phyloP scores from a whole-genome alignment of 2,797 vertebrate species.

The Sebastes variabilis region DNA sequence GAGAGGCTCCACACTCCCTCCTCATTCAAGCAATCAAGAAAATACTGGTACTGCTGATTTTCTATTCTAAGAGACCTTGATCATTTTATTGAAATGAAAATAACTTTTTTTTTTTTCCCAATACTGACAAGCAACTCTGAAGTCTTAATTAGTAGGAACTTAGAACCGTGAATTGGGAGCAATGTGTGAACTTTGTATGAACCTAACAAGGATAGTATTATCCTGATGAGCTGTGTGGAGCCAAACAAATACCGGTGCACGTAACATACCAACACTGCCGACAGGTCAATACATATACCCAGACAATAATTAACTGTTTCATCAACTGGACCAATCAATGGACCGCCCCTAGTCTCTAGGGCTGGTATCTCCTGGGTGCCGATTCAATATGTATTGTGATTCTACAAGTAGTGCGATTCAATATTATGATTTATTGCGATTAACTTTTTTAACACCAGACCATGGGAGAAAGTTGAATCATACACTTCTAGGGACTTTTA shows the following conservation, averaged over 20 bases:
- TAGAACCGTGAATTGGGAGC: background rate
- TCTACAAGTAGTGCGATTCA: too few relatives aligned
- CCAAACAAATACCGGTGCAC: constrained; percentile 30
- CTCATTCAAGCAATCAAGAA: constrained; percentile 20
- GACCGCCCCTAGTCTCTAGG: constrained; percentile 15
- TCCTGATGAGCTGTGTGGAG: background rate
- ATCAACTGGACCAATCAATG: constrained; percentile 66
- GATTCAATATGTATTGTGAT: too few relatives aligned
- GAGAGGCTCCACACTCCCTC: constrained; percentile 43
- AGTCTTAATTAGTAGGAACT: constrained; percentile 5
- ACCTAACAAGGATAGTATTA: background rate
- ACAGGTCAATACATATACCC: constrained; percentile 50
- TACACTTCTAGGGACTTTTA: too few relatives aligned
- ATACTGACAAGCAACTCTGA: background rate
- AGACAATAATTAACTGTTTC: constrained; percentile 55
- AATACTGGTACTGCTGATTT: constrained; percentile 22
- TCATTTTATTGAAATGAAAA: constrained; percentile 26
- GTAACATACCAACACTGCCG: constrained; percentile 18
- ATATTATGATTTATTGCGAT: too few relatives aligned
- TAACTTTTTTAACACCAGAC: too few relatives aligned
- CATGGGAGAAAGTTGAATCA: too few relatives aligned
- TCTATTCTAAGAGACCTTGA: constrained; percentile 25
- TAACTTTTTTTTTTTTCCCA: background rate
- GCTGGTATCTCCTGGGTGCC: too few relatives aligned
- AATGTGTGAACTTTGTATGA: constrained; percentile 16